Evolutionary conservation across 1,140 invertebrate species (phyloP).

Genomic region (Eufriesea mexicana): DNA sequence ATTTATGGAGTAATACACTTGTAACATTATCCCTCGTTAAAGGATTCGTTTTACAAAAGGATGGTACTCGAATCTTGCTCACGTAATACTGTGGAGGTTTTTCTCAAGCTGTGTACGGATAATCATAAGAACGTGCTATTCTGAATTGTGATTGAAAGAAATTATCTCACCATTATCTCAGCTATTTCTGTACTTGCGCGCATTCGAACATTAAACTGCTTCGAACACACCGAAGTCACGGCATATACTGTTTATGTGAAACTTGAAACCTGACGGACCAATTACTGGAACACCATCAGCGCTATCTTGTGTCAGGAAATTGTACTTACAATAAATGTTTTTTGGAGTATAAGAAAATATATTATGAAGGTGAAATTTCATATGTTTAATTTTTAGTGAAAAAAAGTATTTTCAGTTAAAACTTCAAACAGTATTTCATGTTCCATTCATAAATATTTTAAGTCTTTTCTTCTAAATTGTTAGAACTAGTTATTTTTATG

Average conservation of each 20-base stretch:
- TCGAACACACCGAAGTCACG: constrained; percentile 34
- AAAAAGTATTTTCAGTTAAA: not conserved
- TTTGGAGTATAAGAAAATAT: not conserved
- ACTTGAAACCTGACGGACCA: constrained; percentile 28
- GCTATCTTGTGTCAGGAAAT: constrained; percentile 1
- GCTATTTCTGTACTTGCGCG: constrained; percentile 5
- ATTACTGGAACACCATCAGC: constrained; percentile 8
- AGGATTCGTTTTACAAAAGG: not conserved
- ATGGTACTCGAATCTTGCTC: not conserved
- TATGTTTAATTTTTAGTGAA: not conserved
- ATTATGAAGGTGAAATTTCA: not conserved
- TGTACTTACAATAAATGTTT: not conserved
- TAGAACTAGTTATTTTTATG: not conserved
- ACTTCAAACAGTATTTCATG: too few species aligned
- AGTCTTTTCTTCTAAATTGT: too few species aligned
- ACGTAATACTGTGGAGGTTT: not conserved
- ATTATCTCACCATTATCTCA: constrained; percentile 22
- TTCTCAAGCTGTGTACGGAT: too few species aligned
- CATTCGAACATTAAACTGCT: constrained; percentile 23
- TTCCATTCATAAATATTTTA: not conserved
- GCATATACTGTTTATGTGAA: constrained; percentile 37
- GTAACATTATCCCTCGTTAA: not conserved
- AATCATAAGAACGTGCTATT: not conserved
- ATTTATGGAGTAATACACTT: not conserved
- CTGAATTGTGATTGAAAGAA: not conserved